Percentiles rank a stretch among this genome's conserved stretches.
Conservation (phyloP, 2,113 vertebrate genomes). For the Oryzias javanicus region DNA sequence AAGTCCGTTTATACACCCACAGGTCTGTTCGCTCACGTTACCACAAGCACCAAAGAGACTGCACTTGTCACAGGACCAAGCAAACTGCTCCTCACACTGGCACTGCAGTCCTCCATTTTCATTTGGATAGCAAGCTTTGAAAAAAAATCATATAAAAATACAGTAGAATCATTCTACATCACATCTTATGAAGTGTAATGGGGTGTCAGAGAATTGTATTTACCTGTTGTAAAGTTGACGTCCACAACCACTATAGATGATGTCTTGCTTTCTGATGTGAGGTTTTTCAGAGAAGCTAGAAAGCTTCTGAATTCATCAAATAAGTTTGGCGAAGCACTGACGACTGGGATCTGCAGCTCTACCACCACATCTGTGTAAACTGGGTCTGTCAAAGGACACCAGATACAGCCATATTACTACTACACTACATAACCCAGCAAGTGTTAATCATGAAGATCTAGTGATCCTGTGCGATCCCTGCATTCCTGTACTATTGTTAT, state of each 20-base stretch:
- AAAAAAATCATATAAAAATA: background rate
- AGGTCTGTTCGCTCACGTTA: constrained; percentile 21
- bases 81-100: constrained; percentile 26
- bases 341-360: constrained; percentile 15
- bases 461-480: too few species aligned
- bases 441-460: too few species aligned
- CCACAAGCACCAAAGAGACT: constrained; percentile 11
- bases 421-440: too few species aligned
- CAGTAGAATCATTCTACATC: accelerated
- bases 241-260: background rate
- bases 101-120: constrained; percentile 4
- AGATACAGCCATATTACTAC: background rate
- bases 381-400: background rate
- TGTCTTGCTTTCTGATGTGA: background rate
- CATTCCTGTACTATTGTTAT: too few species aligned
- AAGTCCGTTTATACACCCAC: constrained; percentile 48
- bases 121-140: constrained; percentile 12
- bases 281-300: background rate
- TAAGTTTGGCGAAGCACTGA: background rate
- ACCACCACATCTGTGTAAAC: constrained; percentile 4
- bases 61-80: constrained; percentile 36
- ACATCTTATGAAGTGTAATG: background rate
- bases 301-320: background rate
- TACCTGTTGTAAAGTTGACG: constrained; percentile 29
- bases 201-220: background rate